phyloP scores from a whole-genome alignment of 2,797 vertebrate species.

The Gouania willdenowi region DNA sequence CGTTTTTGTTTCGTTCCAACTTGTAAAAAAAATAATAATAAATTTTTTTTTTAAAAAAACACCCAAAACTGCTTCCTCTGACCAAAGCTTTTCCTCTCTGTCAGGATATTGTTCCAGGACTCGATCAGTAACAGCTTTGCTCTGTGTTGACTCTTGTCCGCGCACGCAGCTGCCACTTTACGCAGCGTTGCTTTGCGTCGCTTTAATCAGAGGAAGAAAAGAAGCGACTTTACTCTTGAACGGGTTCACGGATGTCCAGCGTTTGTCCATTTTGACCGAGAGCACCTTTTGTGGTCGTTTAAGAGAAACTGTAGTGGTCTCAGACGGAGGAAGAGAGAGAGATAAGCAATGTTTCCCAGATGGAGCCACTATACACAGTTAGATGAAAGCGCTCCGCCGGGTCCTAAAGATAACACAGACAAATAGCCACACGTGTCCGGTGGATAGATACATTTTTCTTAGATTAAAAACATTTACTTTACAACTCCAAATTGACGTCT shows the following conservation, averaged over 20 bases:
- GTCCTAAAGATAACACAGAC: slow-evolving; percentile 78
- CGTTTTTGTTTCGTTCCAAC: slow-evolving; percentile 23
- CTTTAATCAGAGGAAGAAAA: slow-evolving; percentile 15
- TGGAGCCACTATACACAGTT: slow-evolving; percentile 75
- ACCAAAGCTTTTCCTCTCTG: background rate
- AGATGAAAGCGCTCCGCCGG: slow-evolving; percentile 77
- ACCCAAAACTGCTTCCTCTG: slow-evolving; percentile 24
- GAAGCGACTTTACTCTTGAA: background rate
- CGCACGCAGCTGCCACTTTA: slow-evolving; percentile 29
- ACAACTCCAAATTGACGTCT: too few species aligned
- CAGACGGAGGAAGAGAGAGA: slow-evolving; percentile 45
- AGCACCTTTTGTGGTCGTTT: too few species aligned
- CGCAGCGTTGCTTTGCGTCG: slow-evolving; percentile 41
- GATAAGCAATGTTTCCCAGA: slow-evolving; percentile 76
- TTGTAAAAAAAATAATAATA: too few species aligned
- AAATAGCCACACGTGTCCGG: too few species aligned
- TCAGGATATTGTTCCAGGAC: background rate
- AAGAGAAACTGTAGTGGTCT: too few species aligned
- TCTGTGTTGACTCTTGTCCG: slow-evolving; percentile 3
- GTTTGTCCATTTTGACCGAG: slow-evolving; percentile 21
- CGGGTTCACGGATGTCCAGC: slow-evolving; percentile 8
- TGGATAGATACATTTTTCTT: too few species aligned
- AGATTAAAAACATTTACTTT: too few species aligned
- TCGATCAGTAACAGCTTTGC: background rate
- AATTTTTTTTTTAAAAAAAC: too few species aligned